Base-by-base conservation (phyloP, 2,113 vertebrate genomes). In the Eptatretus burgeri region DNA sequence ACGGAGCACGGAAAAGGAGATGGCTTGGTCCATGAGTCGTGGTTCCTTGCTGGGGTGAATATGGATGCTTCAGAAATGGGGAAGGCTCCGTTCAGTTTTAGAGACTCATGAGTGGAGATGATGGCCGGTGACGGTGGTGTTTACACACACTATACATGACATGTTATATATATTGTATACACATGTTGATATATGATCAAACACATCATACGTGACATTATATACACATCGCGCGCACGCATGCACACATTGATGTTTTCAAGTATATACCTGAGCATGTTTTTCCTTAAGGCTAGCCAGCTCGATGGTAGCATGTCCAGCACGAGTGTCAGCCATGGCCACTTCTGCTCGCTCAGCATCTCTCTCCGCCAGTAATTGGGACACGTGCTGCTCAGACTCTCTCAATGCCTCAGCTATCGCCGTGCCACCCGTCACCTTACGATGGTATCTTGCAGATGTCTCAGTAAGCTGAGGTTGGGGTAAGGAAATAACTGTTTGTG, bases 381-480 rank as follows among this genome's bases (percentile, higher is more conserved):
- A 87, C 60, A 98, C 95, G 72, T 98, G 91, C 72, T 98, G 89
- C 74, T 98, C 89, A 69, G 95, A 95, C 77, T 98, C 91, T 74
- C 94, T 98, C 71, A 98, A 75, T 0, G 86, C 89, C 72, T 98
- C 91, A 74, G 94, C 89, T 49, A 98, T 73, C 17, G 91, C 91
- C 1, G 91, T 98, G 71, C 84, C 93, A 70, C 89, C 89, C 5
- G 91, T 94, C 70, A 96, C 95, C 75, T 98, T 98, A 51, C 91
- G 79, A 68, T 78, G 78, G 66, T 96, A 98, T 11, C 91, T 76
- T 2, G 91, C 91, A 1, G 91, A 98, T 5, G 91, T 98, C 75
- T 98, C 91, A 5, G 91, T 93, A 74, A 98, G 74, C 91, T 98
- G 73, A 63, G 74, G 64, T 70, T 10, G 27, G 27, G 27, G 27